Conservation (phyloP, 2,888 invertebrate genomes). For the Dilophus febrilis region DNA sequence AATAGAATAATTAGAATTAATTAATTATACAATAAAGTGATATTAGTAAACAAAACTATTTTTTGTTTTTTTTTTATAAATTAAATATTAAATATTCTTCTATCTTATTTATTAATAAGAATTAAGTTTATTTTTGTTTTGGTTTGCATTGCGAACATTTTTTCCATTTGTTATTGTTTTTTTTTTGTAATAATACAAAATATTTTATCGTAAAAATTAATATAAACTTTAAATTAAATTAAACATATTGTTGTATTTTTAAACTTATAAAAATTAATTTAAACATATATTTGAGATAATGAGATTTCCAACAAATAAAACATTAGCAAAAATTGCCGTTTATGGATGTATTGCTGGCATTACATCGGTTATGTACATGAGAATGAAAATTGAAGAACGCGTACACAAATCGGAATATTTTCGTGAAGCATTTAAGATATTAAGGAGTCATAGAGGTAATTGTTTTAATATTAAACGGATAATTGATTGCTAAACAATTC, state of each 20-base stretch:
- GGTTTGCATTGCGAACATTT: no score
- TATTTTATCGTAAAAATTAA: not conserved
- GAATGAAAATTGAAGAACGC: constrained; percentile 35
- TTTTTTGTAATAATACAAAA: no score
- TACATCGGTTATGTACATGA: constrained; percentile 23
- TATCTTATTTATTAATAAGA: no score
- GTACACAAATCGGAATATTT: constrained; percentile 42
- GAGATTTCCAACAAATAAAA: constrained; percentile 31
- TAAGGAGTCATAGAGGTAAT: constrained; percentile 33
- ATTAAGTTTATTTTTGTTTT: no score
- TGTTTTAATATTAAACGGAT: not conserved
- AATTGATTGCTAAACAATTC: no score
- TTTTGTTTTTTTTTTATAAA: no score
- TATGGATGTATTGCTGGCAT: constrained; percentile 39
- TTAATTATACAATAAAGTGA: no score
- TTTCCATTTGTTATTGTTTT: no score
- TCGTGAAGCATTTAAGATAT: constrained; percentile 39
- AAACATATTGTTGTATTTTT: not conserved
- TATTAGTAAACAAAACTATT: no score
- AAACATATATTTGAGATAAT: constrained; percentile 16
- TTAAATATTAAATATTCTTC: no score
- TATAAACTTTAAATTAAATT: not conserved
- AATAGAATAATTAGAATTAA: no score
- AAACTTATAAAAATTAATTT: no score
- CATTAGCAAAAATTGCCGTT: constrained; percentile 43